phyloP scores from a whole-genome alignment of 1,140 invertebrate species.

The Sminthurides bifidus region DNA sequence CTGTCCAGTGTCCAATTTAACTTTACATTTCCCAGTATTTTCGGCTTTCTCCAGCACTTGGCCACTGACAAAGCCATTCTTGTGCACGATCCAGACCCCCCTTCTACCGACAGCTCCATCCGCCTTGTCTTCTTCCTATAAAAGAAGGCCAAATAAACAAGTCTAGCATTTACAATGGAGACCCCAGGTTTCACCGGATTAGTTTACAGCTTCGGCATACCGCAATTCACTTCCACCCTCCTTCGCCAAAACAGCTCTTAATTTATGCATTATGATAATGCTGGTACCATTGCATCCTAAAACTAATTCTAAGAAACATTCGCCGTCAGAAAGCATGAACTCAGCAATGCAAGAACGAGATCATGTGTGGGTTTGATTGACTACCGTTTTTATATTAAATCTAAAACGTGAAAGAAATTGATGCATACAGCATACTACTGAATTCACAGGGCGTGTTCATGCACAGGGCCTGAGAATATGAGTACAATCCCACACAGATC shows the following conservation, averaged over 20 bases:
- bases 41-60: slow-evolving; percentile 24
- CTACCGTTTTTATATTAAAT: too few relatives aligned
- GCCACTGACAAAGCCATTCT: slow-evolving; percentile 28
- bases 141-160: not conserved
- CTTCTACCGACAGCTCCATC: slow-evolving; percentile 4
- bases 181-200: not conserved
- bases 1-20: slow-evolving; percentile 42
- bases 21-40: slow-evolving; percentile 38
- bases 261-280: too few relatives aligned
- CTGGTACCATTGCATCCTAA: too few relatives aligned
- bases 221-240: too few relatives aligned
- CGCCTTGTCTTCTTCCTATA: slow-evolving; percentile 13
- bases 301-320: too few relatives aligned
- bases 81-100: slow-evolving; percentile 24
- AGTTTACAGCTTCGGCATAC: not conserved
- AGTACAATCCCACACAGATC: slow-evolving; percentile 4
- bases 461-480: not conserved
- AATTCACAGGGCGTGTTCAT: not conserved
- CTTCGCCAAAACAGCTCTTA: too few relatives aligned
- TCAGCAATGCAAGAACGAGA: too few relatives aligned
- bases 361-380: too few relatives aligned
- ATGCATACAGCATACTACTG: not conserved
- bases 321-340: too few relatives aligned
- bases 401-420: too few relatives aligned
- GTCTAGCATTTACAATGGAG: not conserved